Evolutionary conservation across 2,888 invertebrate species (phyloP), one percentile per base, ranked within the genome.

Genomic region (Meghimatium bilineatum): DNA sequence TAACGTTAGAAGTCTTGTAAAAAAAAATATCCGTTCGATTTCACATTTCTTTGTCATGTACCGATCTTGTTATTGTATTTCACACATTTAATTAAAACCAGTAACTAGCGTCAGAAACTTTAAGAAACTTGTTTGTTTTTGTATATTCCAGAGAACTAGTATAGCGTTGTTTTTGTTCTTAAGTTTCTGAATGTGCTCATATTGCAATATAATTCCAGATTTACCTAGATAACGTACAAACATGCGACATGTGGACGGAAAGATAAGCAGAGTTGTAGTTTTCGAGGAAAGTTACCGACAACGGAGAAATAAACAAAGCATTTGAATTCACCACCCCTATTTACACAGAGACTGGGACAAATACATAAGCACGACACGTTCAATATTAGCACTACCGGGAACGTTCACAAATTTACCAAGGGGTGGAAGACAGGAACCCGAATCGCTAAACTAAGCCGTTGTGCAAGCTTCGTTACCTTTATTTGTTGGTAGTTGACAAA

Each of bases 401-500:
- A 49, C 72, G 72, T 49, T 52, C 49, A 32, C 52, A 1, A 74
- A 32, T 74, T 20, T 74, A 74, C 74, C 34, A 29, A n/a, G 44
- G 29, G 49, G 72, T 29, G 72, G 72, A 74, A 49, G 32, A 74
- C 74, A 5, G 29, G 52, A 74, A 32, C 74, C 29, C 52, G 52
- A 74, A 52, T 23, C 20, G 52, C 20, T 32, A 29, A 23, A 32
- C 38, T 74, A 74, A 74, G 74, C 74, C 32, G 20, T 74, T 74
- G n/a, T 74, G 52, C 74, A 74, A 74, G 74, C 49, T 74, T 32
- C n/a, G 74, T 63, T 75, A 44, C 75, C 12, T 66, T 34, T 74
- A 63, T 75, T 74, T 74, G 74, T 74, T 32, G 74, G 17, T 32
- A 52, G 74, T 52, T 71, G 56, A 56, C 76, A 76, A 52, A 52